These are phyloP conservation scores for Trichogramma evanescens DNA, from an alignment of 2,888 invertebrate genomes.

Conservation along the genomic window DNA sequence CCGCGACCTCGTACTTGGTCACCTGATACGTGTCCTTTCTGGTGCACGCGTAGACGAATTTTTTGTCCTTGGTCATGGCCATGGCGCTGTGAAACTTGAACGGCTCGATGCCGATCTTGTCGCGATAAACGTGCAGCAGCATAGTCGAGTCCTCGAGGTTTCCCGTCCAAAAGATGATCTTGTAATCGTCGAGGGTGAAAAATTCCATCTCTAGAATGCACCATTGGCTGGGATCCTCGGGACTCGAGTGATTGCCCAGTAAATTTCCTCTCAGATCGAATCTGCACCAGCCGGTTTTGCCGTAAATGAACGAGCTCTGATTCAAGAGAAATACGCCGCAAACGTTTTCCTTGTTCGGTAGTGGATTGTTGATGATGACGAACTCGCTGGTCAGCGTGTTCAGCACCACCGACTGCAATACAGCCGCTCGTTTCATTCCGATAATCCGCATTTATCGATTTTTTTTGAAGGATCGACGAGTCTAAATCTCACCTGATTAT, in stretches of 20 bases:
- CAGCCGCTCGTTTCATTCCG: conserved; percentile 6
- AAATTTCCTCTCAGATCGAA: conserved; percentile 73
- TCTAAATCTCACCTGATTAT: conserved; percentile 64
- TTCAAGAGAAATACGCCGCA: conserved; percentile 62
- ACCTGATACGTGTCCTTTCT: conserved; percentile 56
- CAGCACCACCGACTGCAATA: conserved; percentile 68
- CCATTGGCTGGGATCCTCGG: conserved; percentile 59
- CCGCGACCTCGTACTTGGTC: conserved; percentile 48
- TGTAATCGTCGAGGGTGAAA: conserved; percentile 60
- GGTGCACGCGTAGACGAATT: conserved; percentile 63
- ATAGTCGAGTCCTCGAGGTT: conserved; percentile 69
- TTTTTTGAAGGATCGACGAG: conserved; percentile 1
- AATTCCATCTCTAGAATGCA: conserved; percentile 68
- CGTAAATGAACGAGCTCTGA: conserved; percentile 70
- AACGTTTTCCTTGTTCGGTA: conserved; percentile 61
- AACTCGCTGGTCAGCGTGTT: conserved; percentile 93
- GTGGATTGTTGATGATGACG: conserved; percentile 75
- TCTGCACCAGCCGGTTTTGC: conserved; percentile 67
- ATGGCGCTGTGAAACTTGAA: conserved; percentile 63
- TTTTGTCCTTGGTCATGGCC: conserved; percentile 62
- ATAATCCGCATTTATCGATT: not conserved
- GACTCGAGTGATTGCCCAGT: conserved; percentile 54
- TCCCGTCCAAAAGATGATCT: conserved; percentile 75
- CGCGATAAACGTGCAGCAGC: conserved; percentile 58
- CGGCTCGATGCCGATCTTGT: conserved; percentile 51